Conservation (phyloP, 1,140 invertebrate species). For the Zaprionus camerounensis region DNA sequence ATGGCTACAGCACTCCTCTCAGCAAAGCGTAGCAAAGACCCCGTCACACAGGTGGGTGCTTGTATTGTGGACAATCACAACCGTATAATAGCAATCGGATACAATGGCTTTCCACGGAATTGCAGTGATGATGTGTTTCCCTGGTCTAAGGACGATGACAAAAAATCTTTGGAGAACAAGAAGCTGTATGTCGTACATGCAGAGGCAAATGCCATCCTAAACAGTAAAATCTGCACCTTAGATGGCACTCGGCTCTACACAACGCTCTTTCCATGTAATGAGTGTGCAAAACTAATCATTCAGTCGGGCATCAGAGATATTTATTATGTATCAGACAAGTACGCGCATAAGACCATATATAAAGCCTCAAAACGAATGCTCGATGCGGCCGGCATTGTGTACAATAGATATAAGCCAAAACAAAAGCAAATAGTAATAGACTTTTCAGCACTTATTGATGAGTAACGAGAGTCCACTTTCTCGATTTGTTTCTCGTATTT, state of each 20-base stretch:
- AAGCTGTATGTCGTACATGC: constrained; percentile 97
- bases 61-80: constrained; percentile 95
- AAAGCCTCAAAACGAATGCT: constrained; percentile 93
- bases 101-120: constrained; percentile 97
- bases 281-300: constrained; percentile 98
- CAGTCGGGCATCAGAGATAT: constrained; percentile 95
- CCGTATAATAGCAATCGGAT: constrained; percentile 96
- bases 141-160: constrained; percentile 88
- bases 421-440: constrained; percentile 59
- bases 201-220: constrained; percentile 98
- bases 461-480: not conserved
- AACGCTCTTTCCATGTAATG: constrained; percentile 96
- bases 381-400: constrained; percentile 89
- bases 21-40: constrained; percentile 97
- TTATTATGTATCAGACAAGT: constrained; percentile 93
- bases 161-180: constrained; percentile 89
- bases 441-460: constrained; percentile 43
- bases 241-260: constrained; percentile 94
- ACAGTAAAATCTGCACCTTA: constrained; percentile 92
- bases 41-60: constrained; percentile 95
- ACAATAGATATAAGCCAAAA: constrained; percentile 65
- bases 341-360: constrained; percentile 88
- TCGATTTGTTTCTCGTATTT: not conserved
- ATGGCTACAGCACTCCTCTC: constrained; percentile 92
- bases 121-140: constrained; percentile 95